Conservation (phyloP, 2,113 vertebrate species). For the Leucoraja erinaceus region DNA sequence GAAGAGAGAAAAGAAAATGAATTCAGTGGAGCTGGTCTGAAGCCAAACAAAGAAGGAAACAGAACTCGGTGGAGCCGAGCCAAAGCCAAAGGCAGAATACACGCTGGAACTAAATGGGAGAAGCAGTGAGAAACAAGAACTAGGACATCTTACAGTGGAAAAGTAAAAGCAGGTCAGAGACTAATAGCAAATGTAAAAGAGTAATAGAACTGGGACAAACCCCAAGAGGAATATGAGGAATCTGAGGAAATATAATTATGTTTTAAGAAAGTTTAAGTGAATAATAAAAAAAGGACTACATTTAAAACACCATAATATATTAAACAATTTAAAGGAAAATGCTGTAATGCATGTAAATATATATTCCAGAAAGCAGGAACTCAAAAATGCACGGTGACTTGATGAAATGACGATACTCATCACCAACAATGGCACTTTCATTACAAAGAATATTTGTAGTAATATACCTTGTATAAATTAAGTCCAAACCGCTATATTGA, state of each 20-base stretch:
- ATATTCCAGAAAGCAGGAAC: not conserved
- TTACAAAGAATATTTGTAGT: not conserved
- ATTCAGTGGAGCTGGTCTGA: not conserved
- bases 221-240: not conserved
- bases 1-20: not conserved
- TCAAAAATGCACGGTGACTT: not conserved
- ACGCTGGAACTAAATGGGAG: not conserved
- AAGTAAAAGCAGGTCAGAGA: not conserved
- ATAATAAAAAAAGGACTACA: not conserved
- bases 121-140: not conserved
- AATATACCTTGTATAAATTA: too few species aligned
- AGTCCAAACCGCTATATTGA: not conserved
- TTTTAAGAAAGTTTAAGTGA: constrained; percentile 9
- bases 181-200: not conserved
- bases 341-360: not conserved
- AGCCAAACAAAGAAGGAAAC: not conserved
- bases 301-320: not conserved
- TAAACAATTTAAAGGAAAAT: not conserved
- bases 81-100: not conserved
- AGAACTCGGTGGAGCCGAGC: not conserved
- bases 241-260: not conserved
- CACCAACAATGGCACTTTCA: not conserved
- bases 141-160: not conserved
- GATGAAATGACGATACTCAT: not conserved
- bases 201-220: not conserved